phyloP scores from a whole-genome alignment of 2,888 invertebrate species.

The Agriotes lineatus region DNA sequence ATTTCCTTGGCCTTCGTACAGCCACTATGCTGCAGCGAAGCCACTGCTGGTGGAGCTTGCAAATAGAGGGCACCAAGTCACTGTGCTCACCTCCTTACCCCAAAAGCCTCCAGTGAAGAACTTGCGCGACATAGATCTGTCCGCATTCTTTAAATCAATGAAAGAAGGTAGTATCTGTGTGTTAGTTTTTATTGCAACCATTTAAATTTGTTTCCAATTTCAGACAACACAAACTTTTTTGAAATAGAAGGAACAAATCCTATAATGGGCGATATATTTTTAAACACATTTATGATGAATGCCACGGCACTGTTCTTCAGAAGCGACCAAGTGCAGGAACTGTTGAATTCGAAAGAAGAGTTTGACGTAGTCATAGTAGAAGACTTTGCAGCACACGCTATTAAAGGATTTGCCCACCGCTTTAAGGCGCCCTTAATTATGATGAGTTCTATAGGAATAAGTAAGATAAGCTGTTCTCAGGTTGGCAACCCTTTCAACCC shows the following conservation, averaged over 20 bases:
- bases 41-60: too few relatives aligned
- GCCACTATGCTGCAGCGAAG: too few relatives aligned
- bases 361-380: slow-evolving; percentile 62
- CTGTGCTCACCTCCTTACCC: too few relatives aligned
- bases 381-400: slow-evolving; percentile 60
- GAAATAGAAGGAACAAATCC: background rate
- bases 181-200: too few relatives aligned
- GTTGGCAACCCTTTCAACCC: slow-evolving; percentile 67
- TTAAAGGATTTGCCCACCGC: slow-evolving; percentile 58
- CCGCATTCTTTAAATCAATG: too few relatives aligned
- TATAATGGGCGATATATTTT: background rate
- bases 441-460: slow-evolving; percentile 60
- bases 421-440: slow-evolving; percentile 55
- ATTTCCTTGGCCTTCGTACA: too few relatives aligned
- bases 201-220: background rate
- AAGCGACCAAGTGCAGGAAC: slow-evolving; percentile 51
- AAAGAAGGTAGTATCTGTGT: too few relatives aligned
- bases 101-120: too few relatives aligned
- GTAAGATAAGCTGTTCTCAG: slow-evolving; percentile 64
- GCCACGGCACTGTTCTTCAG: background rate
- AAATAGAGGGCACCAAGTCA: too few relatives aligned
- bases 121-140: too few relatives aligned
- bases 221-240: background rate
- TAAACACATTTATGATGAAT: background rate
- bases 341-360: slow-evolving; percentile 51